These are phyloP conservation scores for Carabus problematicus DNA, from an alignment of 2,888 invertebrate species.

Conservation along the genomic window DNA sequence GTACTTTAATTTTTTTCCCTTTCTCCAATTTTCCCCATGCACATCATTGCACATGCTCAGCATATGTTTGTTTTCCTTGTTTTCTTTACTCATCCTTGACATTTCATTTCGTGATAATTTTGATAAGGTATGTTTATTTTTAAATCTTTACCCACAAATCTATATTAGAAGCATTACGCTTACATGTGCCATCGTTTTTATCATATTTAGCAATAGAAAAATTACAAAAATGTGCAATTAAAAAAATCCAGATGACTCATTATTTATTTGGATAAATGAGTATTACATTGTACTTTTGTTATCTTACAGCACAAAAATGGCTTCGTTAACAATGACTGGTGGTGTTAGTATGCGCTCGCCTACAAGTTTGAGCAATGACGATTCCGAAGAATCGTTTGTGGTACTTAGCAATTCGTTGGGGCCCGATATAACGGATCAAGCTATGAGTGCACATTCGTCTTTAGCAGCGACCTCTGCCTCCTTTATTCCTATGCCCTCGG, in stretches of 20 bases:
- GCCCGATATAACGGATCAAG: constrained; percentile 38
- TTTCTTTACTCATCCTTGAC: too few species aligned
- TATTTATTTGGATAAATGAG: constrained; percentile 16
- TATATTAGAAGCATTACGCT: too few species aligned
- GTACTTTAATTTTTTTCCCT: too few species aligned
- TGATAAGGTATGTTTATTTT: too few species aligned
- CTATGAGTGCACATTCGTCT: constrained; percentile 21
- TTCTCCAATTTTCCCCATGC: too few species aligned
- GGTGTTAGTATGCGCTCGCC: constrained; percentile 9
- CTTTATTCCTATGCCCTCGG: constrained; percentile 36
- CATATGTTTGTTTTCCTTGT: too few species aligned
- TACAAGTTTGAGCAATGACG: constrained; percentile 25
- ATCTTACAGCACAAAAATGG: constrained; percentile 34
- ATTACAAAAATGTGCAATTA: not conserved
- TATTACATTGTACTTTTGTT: constrained; percentile 4
- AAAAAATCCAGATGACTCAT: not conserved
- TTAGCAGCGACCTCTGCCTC: constrained; percentile 7
- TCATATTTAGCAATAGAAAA: too few species aligned
- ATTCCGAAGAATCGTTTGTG: constrained; percentile 53
- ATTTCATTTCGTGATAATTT: too few species aligned
- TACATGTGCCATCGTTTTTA: too few species aligned
- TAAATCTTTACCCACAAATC: too few species aligned
- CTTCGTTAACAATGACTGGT: constrained; percentile 31
- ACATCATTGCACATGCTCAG: too few species aligned
- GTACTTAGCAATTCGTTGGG: constrained; percentile 49